Evolutionary conservation across 2,113 vertebrate species (phyloP).

Genomic region (Mixornis gularis): DNA sequence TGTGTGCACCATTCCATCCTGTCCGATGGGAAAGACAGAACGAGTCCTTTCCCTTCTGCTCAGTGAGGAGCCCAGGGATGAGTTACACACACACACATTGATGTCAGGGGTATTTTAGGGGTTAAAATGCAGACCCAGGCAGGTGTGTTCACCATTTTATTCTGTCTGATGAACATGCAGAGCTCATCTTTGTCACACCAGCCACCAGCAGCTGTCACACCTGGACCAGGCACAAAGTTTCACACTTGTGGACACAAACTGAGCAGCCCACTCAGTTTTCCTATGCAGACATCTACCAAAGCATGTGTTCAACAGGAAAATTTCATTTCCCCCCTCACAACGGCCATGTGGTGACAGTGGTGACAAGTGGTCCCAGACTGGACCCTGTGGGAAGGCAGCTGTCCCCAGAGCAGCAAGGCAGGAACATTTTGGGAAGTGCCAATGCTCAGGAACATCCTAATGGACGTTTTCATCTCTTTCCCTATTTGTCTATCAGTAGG

Average conservation of each 20-base stretch:
- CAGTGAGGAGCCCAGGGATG: not conserved
- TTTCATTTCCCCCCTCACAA: not conserved
- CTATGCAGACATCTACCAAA: not conserved
- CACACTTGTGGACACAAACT: rapidly evolving
- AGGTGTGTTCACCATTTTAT: not conserved
- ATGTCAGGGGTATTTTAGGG: not conserved
- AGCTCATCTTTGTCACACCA: rapidly evolving
- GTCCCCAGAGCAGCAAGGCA: not conserved
- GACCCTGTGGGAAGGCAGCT: not conserved
- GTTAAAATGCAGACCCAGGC: not conserved
- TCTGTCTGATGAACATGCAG: not conserved
- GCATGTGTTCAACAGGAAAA: not conserved
- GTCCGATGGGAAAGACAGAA: too few relatives aligned
- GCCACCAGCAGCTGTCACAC: rapidly evolving
- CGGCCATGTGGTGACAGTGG: not conserved
- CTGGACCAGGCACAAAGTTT: not conserved
- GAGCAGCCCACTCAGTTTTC: not conserved
- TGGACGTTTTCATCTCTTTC: not conserved
- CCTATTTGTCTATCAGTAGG: not conserved
- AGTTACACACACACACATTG: not conserved
- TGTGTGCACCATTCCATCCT: too few relatives aligned
- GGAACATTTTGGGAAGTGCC: not conserved
- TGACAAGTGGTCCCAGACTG: not conserved
- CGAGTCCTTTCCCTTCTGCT: too few relatives aligned
- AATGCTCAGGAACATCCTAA: not conserved